Percentiles rank a stretch among this genome's conserved stretches.
Conservation (phyloP, 2,888 invertebrate species). For the Eupithecia subumbrata region DNA sequence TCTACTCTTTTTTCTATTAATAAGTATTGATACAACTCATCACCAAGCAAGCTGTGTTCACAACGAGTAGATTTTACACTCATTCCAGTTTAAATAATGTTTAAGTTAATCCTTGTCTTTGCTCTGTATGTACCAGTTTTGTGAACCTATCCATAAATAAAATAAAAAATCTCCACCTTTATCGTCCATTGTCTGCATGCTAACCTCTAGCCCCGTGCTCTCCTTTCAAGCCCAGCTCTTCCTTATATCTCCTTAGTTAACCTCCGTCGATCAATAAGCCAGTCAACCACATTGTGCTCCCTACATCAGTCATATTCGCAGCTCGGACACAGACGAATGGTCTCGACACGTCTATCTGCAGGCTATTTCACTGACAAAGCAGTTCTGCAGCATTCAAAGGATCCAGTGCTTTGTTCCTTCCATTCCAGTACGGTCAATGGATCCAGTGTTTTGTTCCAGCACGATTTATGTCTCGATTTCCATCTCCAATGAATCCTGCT, state of each 20-base stretch:
- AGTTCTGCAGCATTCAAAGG: background rate
- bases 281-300: background rate
- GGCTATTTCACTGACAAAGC: constrained; percentile 25
- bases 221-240: background rate
- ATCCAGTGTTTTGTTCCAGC: constrained; percentile 1
- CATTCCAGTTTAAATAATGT: too few species aligned
- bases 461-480: background rate
- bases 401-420: constrained; percentile 11
- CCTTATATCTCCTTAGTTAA: background rate
- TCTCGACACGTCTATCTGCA: constrained; percentile 5
- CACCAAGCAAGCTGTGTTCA: too few species aligned
- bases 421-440: background rate
- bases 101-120: too few species aligned
- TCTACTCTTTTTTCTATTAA: too few species aligned
- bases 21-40: too few species aligned
- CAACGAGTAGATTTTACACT: too few species aligned
- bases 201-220: background rate
- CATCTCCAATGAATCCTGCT: background rate
- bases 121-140: too few species aligned
- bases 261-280: background rate
- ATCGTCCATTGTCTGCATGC: background rate
- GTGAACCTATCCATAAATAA: background rate
- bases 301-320: constrained; percentile 26
- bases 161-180: background rate
- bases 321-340: constrained; percentile 21